Conservation (phyloP, 2,113 vertebrate genomes). For the Tylochromis polylepis region DNA sequence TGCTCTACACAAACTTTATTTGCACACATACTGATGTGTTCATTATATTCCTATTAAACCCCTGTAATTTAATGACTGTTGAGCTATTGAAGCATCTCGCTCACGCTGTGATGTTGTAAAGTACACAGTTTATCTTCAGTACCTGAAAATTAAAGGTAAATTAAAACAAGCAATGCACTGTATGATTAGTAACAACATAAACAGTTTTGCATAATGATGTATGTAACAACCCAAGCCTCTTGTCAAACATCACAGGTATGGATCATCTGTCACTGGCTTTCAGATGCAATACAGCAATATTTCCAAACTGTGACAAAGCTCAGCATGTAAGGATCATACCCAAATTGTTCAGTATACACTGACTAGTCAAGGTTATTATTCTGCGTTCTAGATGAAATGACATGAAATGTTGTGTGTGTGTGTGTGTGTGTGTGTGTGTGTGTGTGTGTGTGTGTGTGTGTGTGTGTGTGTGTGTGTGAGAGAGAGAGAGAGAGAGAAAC, state of each 20-base stretch:
- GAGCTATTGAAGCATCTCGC: not conserved
- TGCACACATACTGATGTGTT: not conserved
- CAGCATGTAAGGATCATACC: not conserved
- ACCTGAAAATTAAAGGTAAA: not conserved
- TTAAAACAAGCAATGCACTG: not conserved
- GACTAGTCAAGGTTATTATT: not conserved
- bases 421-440: not conserved
- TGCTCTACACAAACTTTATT: not conserved
- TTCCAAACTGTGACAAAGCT: not conserved
- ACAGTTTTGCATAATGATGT: not conserved
- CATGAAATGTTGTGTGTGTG: fast-evolving
- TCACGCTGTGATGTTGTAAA: not conserved
- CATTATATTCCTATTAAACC: constrained; percentile 22
- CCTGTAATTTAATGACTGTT: constrained; percentile 3
- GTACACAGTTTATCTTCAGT: not conserved
- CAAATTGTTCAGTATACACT: not conserved
- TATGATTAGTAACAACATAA: not conserved
- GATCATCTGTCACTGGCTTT: not conserved
- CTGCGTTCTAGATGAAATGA: not conserved
- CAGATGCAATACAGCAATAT: not conserved
- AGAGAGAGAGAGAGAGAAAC: too few species aligned
- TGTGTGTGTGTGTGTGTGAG: too few species aligned
- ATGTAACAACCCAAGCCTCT: not conserved
- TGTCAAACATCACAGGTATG: not conserved
- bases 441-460: not conserved